Percentiles rank a stretch among this genome's conserved stretches.
Evolutionary conservation across 2,797 vertebrate species (phyloP).

Genomic region (Cuculus canorus): DNA sequence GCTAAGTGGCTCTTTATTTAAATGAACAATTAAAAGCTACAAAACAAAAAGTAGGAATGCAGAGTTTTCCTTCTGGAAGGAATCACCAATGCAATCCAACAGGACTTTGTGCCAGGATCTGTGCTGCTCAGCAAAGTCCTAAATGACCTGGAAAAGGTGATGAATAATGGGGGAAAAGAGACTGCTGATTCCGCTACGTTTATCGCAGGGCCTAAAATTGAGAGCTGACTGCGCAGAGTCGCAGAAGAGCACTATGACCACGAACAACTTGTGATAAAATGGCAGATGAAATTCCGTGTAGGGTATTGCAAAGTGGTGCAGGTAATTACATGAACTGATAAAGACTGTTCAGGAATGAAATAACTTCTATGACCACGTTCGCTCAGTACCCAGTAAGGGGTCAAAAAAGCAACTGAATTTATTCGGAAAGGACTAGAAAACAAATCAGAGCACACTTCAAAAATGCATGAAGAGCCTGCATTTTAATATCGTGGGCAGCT

Average conservation of each 20-base stretch:
- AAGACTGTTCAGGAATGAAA: neutral
- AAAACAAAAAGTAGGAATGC: neutral
- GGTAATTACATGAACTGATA: neutral
- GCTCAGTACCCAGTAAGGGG: neutral
- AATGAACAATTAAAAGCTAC: neutral
- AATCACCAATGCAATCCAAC: neutral
- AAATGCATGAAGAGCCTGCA: neutral
- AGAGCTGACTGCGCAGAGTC: conserved; percentile 48
- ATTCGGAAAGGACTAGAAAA: neutral
- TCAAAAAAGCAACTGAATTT: neutral
- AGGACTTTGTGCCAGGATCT: neutral
- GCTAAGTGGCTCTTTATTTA: neutral
- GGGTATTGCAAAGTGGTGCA: neutral
- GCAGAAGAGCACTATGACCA: neutral
- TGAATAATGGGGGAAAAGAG: conserved; percentile 22
- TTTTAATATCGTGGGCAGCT: neutral
- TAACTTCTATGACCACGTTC: neutral
- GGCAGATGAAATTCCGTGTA: neutral
- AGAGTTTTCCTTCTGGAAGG: neutral
- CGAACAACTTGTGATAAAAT: neutral
- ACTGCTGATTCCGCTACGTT: conserved; percentile 36
- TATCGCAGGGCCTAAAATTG: conserved; percentile 8
- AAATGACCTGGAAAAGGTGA: conserved; percentile 51
- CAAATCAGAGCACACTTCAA: neutral
- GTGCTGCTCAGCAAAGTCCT: conserved; percentile 42